Conservation (phyloP, 1,140 invertebrate genomes). For the Drosophila bifasciata region DNA sequence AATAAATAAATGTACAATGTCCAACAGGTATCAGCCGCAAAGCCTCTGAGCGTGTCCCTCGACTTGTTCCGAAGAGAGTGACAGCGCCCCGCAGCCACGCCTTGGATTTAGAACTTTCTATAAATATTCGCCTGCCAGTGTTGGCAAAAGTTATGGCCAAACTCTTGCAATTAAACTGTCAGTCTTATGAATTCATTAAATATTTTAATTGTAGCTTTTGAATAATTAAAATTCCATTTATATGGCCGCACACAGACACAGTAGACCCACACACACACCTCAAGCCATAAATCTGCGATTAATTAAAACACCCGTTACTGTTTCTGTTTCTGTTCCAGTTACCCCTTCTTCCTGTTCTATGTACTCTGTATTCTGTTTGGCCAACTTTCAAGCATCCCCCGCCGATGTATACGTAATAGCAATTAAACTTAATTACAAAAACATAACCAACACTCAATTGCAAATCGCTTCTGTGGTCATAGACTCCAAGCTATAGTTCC, state of each 20-base stretch:
- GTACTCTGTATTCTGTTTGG: not conserved
- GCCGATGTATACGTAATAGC: slow-evolving; percentile 70
- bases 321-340: not conserved
- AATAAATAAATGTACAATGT: slow-evolving; percentile 31
- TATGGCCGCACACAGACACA: slow-evolving; percentile 37
- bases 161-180: slow-evolving; percentile 81
- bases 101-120: slow-evolving; percentile 48
- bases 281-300: slow-evolving; percentile 78
- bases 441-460: slow-evolving; percentile 74
- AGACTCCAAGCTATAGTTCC: slow-evolving; percentile 34
- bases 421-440: slow-evolving; percentile 80
- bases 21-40: slow-evolving; percentile 38
- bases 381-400: slow-evolving; percentile 5
- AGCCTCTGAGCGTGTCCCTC: slow-evolving; percentile 24
- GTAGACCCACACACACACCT: slow-evolving; percentile 41
- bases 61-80: not conserved
- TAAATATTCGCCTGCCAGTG: slow-evolving; percentile 43
- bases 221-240: slow-evolving; percentile 82
- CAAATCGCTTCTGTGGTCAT: slow-evolving; percentile 42
- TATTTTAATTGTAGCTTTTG: slow-evolving; percentile 81
- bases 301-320: slow-evolving; percentile 57
- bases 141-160: slow-evolving; percentile 64
- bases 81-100: not conserved
- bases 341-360: not conserved
- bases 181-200: slow-evolving; percentile 81